Base-by-base conservation (phyloP, 2,888 invertebrate genomes). In the Keiferia lycopersicella region DNA sequence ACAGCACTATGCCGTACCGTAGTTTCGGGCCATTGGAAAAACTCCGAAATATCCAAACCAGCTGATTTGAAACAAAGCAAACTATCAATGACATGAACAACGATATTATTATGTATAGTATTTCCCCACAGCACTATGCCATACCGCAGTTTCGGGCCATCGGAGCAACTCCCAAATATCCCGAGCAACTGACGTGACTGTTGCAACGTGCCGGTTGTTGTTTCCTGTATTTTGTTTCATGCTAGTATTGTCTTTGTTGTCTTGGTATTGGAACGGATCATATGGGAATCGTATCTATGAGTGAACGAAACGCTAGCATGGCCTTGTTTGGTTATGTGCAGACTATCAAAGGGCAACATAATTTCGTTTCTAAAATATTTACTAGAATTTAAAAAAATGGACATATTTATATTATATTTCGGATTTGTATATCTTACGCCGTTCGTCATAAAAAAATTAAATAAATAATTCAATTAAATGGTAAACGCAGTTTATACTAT, bases 131-230 rank as follows among this genome's bases (percentile, higher is more conserved):
- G 12, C 51, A 20, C 51, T 53, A 53, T 22, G 11, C 6, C 22
- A 1, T 18, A 50, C 50, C 50, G 22, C 20, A 8, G 51, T 14
- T 22, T 53, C 26, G 11, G 50, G 50, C 18, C 20, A 50, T 64
- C 68, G 72, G 67, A 75, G 75, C 73, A 71, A 61, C 61, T 61
- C 22, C 61, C 61, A 34, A 61, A 60, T 60, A 60, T 45, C 45
- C 60, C 14, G 18, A 16, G 38, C 34, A 11, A 34, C 6, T 20
- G n/a, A 58, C 60, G 60, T 60, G 58, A 38, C 45, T 60, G n/a
- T 11, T n/a, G 18, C 16, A 45, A 60, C 58, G 39, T 59, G 58
- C 58, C 60, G 7, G 14, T 16, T 22, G 45, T 48, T 34, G n/a
- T 45, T 18, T 39, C 45, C 22, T 45, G 16, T 48, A 45, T 48